Base-by-base conservation (phyloP, 1,140 invertebrate genomes). In the Diachasmimorpha longicaudata region DNA sequence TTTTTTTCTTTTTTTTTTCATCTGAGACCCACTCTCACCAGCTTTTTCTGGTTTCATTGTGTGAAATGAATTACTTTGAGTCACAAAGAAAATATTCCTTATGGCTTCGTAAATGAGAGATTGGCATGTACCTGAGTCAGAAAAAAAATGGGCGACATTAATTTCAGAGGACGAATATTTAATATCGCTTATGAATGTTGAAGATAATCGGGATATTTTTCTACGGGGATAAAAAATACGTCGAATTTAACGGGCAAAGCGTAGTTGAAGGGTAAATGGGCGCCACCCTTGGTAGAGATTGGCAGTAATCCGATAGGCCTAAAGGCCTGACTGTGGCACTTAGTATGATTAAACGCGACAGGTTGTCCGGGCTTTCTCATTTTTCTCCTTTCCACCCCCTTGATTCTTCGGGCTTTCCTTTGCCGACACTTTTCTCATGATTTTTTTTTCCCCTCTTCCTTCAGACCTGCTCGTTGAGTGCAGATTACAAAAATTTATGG, bases 261-360 rank as follows among this genome's bases (percentile, higher is more conserved):
- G 36, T 21, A 48, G 25, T 39, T n/a, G 31, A 44, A 72, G 63
- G 73, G 39, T 76, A 76, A 78, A 73, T 25, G 74, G 39, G 63
- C 58, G 55, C 14, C 36, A 25, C 52, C 66, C 16, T 6, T 70
- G 10, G 58, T 55, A 66, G 44, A 74, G 58, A 68, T 75, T 77
- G 58, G 55, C 76, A 14, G 74, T 80, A 80, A 81, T 80, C 79
- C 79, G 80, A 79, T 81, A 81, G 78, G 77, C 63, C 76, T 75
- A 72, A 78, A 37, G 77, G 78, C 66, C 75, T 78, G 68, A 78
- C 58, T 76, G 42, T 72, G 48, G 73, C 79, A 82, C 80, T 82
- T 75, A 81, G 72, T 77, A 80, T 81, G 80, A 82, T 82, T 82
- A 79, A 82, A 81, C 77, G 70, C 52, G 78, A 82, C 79, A 76